Evolutionary conservation across 2,888 invertebrate species (phyloP).

Genomic region (Tortrix viridana): DNA sequence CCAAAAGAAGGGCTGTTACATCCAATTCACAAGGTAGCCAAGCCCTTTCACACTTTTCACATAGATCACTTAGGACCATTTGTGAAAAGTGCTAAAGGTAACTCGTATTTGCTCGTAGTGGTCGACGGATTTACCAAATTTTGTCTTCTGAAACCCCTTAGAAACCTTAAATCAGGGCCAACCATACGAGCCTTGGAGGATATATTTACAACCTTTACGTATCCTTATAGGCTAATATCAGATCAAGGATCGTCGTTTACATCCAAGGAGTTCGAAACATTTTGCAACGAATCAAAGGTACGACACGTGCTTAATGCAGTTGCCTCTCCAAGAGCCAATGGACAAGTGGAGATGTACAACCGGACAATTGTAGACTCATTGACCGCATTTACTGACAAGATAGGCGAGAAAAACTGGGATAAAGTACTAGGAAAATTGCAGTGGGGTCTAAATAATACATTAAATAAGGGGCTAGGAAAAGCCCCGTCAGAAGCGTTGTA

Average conservation of each 20-base stretch:
- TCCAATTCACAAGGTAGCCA: conserved; percentile 22
- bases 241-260: conserved; percentile 39
- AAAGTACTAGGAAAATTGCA: conserved; percentile 11
- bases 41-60: conserved; percentile 31
- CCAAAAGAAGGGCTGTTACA: conserved; percentile 21
- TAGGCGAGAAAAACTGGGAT: conserved; percentile 8
- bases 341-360: conserved; percentile 22
- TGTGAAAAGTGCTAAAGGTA: conserved; percentile 31
- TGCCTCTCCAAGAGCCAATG: conserved; percentile 10
- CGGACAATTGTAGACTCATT: neutral
- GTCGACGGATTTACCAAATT: conserved; percentile 38
- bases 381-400: neutral
- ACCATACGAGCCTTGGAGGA: conserved; percentile 28
- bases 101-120: no score
- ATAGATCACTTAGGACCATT: conserved; percentile 39
- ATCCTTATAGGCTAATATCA: conserved; percentile 32
- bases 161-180: conserved; percentile 26
- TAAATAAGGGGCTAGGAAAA: conserved; percentile 34
- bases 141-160: conserved; percentile 23
- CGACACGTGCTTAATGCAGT: conserved; percentile 29
- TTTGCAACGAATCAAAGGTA: conserved; percentile 22
- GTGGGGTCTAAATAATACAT: conserved; percentile 21
- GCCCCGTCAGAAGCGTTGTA: conserved; percentile 38
- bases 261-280: conserved; percentile 36
- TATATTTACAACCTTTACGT: conserved; percentile 30